These are phyloP conservation scores for Acropora yongei DNA, from an alignment of 64 coral and sea anemone genomes.

Conservation along the genomic window DNA sequence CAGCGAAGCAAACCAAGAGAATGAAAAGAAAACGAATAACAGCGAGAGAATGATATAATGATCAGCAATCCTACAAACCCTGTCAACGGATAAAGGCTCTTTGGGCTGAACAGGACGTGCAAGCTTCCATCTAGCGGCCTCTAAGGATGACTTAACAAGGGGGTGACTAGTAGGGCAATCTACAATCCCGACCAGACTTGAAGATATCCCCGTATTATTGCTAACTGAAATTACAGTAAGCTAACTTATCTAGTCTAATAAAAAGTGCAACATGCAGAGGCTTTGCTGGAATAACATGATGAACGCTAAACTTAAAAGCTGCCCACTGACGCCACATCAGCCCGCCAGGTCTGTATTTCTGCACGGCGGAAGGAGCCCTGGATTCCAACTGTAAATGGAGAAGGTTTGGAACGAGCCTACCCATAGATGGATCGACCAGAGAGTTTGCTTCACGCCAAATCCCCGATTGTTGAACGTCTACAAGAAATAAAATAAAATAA, in stretches of 20 bases:
- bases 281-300: neutral
- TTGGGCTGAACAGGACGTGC: slow-evolving; percentile 33
- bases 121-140: slow-evolving; percentile 4
- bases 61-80: neutral
- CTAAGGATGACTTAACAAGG: slow-evolving; percentile 11
- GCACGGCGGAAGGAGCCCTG: slow-evolving; percentile 33
- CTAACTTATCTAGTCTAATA: neutral
- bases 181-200: slow-evolving; percentile 33
- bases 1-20: slow-evolving; percentile 68
- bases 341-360: slow-evolving; percentile 58
- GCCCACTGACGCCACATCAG: slow-evolving; percentile 34
- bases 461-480: slow-evolving; percentile 17
- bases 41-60: slow-evolving; percentile 31
- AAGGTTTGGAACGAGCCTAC: slow-evolving; percentile 3
- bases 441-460: slow-evolving; percentile 39
- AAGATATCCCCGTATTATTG: slow-evolving; percentile 23
- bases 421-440: slow-evolving; percentile 33
- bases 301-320: slow-evolving; percentile 15
- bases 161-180: slow-evolving; percentile 32
- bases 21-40: slow-evolving; percentile 84
- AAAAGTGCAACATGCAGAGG: slow-evolving; percentile 6
- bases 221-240: neutral
- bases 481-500: slow-evolving; percentile 28
- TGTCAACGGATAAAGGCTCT: slow-evolving; percentile 23
- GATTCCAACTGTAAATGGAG: neutral